A percentile compares a stretch with the other conserved stretches of the same genome.
Evolutionary conservation across 92 coral and sea anemone species (phyloP).

Genomic region (Umimayanthus kanabou): DNA sequence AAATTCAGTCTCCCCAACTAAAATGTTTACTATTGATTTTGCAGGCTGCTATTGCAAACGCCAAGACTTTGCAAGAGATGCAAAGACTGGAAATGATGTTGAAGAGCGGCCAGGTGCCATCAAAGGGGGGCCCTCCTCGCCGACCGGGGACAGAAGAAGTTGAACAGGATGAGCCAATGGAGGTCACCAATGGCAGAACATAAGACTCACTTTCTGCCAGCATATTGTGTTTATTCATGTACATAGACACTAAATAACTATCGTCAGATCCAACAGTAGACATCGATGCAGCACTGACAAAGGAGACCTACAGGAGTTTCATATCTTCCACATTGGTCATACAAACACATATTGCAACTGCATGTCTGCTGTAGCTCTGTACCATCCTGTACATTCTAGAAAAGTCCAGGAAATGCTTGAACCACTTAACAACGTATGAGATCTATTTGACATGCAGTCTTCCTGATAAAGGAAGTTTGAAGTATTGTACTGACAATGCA

Average conservation of each 20-base stretch:
- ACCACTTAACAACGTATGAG: too few relatives aligned
- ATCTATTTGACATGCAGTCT: not conserved
- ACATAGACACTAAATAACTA: not conserved
- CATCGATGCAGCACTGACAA: not conserved
- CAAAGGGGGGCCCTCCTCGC: slow-evolving; percentile 18
- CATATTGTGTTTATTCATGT: slow-evolving; percentile 2
- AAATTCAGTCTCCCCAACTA: too few relatives aligned
- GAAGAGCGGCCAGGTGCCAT: slow-evolving; percentile 89
- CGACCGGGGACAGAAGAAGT: slow-evolving; percentile 28
- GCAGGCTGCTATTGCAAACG: slow-evolving; percentile 98
- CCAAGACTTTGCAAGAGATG: slow-evolving; percentile 95
- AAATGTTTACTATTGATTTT: not conserved
- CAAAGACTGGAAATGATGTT: slow-evolving; percentile 91
- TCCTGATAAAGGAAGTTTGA: not conserved
- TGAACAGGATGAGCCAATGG: slow-evolving; percentile 77
- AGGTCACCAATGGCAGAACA: slow-evolving; percentile 67
- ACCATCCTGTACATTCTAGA: not conserved
- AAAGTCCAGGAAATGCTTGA: not conserved
- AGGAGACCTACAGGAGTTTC: not conserved
- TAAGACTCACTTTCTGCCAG: not conserved
- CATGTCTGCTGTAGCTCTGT: not conserved
- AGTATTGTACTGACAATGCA: not conserved
- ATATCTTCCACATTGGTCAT: not conserved
- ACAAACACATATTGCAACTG: not conserved
- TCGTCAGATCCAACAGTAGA: not conserved